Conservation (phyloP, 2,797 vertebrate species). For the Micropoecilia bifurca region DNA sequence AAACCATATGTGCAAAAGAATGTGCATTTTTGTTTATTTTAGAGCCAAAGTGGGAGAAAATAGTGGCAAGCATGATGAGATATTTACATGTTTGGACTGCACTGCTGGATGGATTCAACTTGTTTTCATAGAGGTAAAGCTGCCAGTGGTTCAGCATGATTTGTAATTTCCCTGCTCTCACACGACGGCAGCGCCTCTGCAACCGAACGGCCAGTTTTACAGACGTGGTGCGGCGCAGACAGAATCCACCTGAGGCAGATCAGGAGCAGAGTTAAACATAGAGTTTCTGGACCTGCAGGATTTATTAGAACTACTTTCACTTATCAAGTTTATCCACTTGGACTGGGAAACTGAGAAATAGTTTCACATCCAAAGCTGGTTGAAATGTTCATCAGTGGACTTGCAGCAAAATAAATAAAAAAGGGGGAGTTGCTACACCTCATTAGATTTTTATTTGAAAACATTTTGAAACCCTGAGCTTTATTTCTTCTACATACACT, state of each 20-base stretch:
- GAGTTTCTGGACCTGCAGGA: no score
- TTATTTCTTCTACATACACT: not conserved
- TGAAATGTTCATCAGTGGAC: not conserved
- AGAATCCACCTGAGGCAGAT: not conserved
- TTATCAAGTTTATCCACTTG: no score
- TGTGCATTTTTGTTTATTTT: not conserved
- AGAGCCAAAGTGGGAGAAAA: not conserved
- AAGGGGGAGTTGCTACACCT: not conserved
- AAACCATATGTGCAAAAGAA: not conserved
- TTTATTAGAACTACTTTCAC: not conserved
- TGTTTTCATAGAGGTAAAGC: not conserved
- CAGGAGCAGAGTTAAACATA: not conserved
- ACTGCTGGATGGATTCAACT: not conserved
- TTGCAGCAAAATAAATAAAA: constrained; percentile 27
- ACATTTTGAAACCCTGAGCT: not conserved
- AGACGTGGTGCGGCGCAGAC: no score
- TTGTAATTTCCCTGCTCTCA: not conserved
- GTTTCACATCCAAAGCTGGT: not conserved
- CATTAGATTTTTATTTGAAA: not conserved
- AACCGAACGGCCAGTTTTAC: no score
- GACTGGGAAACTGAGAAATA: no score
- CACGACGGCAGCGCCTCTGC: not conserved
- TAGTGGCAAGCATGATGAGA: not conserved
- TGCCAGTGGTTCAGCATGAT: not conserved
- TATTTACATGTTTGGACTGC: not conserved